Evolutionary conservation across 2,888 invertebrate species (phyloP).

Genomic region (Aleiodes testaceus): DNA sequence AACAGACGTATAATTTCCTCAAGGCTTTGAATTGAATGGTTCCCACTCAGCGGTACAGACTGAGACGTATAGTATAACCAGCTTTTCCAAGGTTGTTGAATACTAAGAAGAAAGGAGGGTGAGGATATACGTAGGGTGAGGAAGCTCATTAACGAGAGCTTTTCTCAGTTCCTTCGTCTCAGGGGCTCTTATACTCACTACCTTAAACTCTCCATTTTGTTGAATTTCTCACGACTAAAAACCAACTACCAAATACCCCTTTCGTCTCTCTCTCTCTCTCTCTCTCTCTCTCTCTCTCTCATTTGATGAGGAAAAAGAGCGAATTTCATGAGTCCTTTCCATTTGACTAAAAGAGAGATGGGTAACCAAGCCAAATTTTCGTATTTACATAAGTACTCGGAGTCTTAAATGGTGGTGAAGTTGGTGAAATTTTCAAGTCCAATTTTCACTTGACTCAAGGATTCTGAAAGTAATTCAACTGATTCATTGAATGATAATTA

Average conservation of each 20-base stretch:
- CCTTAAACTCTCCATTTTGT: slow-evolving; percentile 30
- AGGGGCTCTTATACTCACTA: slow-evolving; percentile 21
- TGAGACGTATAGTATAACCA: slow-evolving; percentile 65
- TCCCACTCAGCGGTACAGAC: slow-evolving; percentile 55
- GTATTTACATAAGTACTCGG: slow-evolving; percentile 67
- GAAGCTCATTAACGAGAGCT: slow-evolving; percentile 32
- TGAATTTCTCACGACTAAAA: slow-evolving; percentile 25
- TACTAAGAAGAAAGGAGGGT: slow-evolving; percentile 70
- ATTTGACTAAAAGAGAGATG: slow-evolving; percentile 16
- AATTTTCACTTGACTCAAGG: slow-evolving; percentile 30
- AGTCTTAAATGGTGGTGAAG: slow-evolving; percentile 55
- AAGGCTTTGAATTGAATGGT: slow-evolving; percentile 67
- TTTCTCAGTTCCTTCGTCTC: slow-evolving; percentile 6
- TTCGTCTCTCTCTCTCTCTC: neutral
- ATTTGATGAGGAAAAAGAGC: slow-evolving; percentile 14
- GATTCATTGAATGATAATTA: no score
- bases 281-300: neutral
- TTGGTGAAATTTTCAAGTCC: slow-evolving; percentile 45
- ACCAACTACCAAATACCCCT: slow-evolving; percentile 8
- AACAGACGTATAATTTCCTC: slow-evolving; percentile 71
- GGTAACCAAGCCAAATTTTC: slow-evolving; percentile 57
- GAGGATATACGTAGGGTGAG: slow-evolving; percentile 63
- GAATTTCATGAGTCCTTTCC: slow-evolving; percentile 16
- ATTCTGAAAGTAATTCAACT: no score
- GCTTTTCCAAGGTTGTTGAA: slow-evolving; percentile 60